Conservation (phyloP, 2,888 invertebrate species). For the Autographa gamma region DNA sequence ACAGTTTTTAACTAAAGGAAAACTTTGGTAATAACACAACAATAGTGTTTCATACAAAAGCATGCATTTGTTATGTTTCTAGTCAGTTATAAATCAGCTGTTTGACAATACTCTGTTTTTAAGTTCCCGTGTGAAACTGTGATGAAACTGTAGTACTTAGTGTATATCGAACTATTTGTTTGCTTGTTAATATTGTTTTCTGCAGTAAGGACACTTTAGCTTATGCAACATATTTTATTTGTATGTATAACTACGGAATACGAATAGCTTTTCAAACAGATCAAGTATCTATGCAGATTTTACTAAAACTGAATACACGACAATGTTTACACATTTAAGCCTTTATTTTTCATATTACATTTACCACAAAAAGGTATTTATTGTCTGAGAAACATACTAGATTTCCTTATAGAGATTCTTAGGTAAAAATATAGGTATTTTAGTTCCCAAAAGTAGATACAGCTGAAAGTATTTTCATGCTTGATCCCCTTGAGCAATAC, state of each 20-base stretch:
- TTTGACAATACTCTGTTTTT: conserved; percentile 9
- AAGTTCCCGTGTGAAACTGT: conserved; percentile 13
- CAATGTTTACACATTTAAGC: too few relatives aligned
- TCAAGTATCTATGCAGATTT: too few relatives aligned
- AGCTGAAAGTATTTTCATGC: conserved; percentile 40
- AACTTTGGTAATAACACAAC: conserved; percentile 1
- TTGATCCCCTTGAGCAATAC: conserved; percentile 21
- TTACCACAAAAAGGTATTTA: not conserved
- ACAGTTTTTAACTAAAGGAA: conserved; percentile 1
- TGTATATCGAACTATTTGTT: not conserved
- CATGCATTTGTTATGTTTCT: not conserved
- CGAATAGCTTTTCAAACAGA: not conserved
- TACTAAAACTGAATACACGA: too few relatives aligned
- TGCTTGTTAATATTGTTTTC: not conserved
- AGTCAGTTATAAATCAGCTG: conserved; percentile 9
- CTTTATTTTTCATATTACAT: not conserved
- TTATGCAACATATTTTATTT: not conserved
- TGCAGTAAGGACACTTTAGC: not conserved
- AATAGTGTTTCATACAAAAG: not conserved
- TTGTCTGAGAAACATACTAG: not conserved
- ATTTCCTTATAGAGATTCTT: too few relatives aligned
- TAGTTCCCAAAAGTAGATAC: not conserved
- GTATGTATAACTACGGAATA: not conserved
- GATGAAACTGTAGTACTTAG: not conserved
- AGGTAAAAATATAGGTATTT: not conserved